Percentiles rank a stretch among this genome's conserved stretches.
phyloP scores from a whole-genome alignment of 2,888 invertebrate species.

The Agonopterix alstromeriana region DNA sequence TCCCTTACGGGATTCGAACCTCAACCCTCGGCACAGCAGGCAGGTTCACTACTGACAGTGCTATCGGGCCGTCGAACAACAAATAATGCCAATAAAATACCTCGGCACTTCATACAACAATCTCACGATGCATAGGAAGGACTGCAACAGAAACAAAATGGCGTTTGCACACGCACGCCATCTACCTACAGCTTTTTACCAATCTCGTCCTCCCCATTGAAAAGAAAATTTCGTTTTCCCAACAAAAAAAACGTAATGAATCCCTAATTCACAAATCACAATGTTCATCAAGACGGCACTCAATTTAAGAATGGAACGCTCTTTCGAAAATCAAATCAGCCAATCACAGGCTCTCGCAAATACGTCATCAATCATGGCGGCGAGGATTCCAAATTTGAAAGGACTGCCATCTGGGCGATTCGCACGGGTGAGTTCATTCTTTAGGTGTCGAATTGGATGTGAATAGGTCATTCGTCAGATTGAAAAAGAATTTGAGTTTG shows the following conservation, averaged over 20 bases:
- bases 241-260: conserved; percentile 7
- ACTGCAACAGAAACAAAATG: not conserved
- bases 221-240: conserved; percentile 1
- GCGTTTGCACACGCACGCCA: not conserved
- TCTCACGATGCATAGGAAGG: not conserved
- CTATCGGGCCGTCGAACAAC: not conserved
- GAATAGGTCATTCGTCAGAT: not conserved
- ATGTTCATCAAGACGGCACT: conserved; percentile 29
- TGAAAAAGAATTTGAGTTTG: not conserved
- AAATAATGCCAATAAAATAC: not conserved
- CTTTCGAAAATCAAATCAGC: conserved; percentile 49
- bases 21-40: no score
- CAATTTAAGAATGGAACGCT: conserved; percentile 36
- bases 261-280: conserved; percentile 32
- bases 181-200: no score
- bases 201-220: not conserved
- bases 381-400: conserved; percentile 21
- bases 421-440: conserved; percentile 10
- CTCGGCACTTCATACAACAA: not conserved
- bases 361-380: conserved; percentile 49
- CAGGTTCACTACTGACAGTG: no score
- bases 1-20: no score
- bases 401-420: conserved; percentile 15
- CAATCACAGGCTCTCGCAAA: conserved; percentile 43
- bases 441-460: not conserved